Percentiles rank a stretch among this genome's conserved stretches.
Conservation (phyloP, 2,888 invertebrate species). For the Diarsia brunnea region DNA sequence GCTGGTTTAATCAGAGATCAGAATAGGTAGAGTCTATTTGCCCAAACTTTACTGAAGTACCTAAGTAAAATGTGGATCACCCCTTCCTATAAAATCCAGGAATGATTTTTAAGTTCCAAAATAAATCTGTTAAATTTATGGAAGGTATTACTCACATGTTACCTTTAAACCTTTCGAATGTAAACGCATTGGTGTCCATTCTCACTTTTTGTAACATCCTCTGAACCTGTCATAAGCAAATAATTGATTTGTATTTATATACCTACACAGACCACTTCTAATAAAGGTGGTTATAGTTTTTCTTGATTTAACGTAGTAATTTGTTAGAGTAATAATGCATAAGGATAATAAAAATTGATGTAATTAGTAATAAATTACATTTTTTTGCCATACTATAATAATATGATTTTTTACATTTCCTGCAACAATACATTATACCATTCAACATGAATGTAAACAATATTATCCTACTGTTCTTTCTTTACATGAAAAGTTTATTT, state of each 20-base stretch:
- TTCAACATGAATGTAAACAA: not conserved
- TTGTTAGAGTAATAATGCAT: not conserved
- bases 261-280: not conserved
- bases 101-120: not conserved
- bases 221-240: too few relatives aligned
- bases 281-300: not conserved
- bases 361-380: not conserved
- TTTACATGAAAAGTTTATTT: not conserved
- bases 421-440: not conserved
- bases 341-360: not conserved
- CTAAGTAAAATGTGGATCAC: not conserved
- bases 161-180: too few relatives aligned
- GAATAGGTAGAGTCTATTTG: not conserved
- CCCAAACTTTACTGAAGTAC: not conserved
- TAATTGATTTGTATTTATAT: too few relatives aligned
- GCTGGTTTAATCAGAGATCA: not conserved
- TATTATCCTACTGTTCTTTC: not conserved
- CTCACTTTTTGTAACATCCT: too few relatives aligned
- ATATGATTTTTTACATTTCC: not conserved
- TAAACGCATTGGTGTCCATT: too few relatives aligned
- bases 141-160: not conserved
- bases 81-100: not conserved
- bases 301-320: not conserved
- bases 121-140: not conserved
- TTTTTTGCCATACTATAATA: not conserved